Percentiles rank a stretch among this genome's conserved stretches.
These are phyloP conservation scores for Labia minor DNA, from an alignment of 2,888 invertebrate species.

Conservation along the genomic window DNA sequence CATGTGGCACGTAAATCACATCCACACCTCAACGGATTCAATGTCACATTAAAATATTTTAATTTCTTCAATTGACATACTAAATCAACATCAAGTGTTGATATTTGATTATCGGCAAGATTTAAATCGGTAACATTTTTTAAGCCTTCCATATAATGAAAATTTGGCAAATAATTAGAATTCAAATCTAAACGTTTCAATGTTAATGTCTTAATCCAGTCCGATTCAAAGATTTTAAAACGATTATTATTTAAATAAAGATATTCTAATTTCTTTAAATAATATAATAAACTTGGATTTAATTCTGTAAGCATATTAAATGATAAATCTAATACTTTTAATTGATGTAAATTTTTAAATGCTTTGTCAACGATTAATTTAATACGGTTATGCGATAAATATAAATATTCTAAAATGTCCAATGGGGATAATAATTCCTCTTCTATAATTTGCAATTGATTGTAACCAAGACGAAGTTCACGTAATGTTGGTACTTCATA, in stretches of 20 bases:
- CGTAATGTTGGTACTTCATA: background rate
- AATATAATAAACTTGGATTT: conserved; percentile 16
- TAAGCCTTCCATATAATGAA: background rate
- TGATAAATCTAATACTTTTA: conserved; percentile 20
- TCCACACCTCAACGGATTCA: conserved; percentile 18
- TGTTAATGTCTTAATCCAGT: conserved; percentile 3
- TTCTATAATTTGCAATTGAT: conserved; percentile 13
- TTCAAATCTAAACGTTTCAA: conserved; percentile 17
- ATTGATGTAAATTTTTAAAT: conserved; percentile 14
- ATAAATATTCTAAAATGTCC: background rate
- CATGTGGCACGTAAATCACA: conserved; percentile 21
- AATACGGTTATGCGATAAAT: conserved; percentile 13
- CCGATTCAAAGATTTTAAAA: conserved; percentile 14
- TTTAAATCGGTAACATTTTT: conserved; percentile 15
- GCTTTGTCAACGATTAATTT: background rate
- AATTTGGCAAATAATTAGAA: background rate
- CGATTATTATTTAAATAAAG: conserved; percentile 20
- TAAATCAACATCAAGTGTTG: background rate
- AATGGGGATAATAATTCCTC: background rate
- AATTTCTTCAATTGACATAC: conserved; percentile 18
- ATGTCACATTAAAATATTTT: conserved; percentile 17
- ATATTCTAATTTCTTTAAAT: background rate
- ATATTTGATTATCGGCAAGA: conserved; percentile 18
- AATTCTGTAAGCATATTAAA: conserved; percentile 18
- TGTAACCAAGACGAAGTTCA: conserved; percentile 17